Evolutionary conservation across 2,888 invertebrate species (phyloP), one percentile per base, ranked within the genome.

Genomic region (Oligia strigilis): DNA sequence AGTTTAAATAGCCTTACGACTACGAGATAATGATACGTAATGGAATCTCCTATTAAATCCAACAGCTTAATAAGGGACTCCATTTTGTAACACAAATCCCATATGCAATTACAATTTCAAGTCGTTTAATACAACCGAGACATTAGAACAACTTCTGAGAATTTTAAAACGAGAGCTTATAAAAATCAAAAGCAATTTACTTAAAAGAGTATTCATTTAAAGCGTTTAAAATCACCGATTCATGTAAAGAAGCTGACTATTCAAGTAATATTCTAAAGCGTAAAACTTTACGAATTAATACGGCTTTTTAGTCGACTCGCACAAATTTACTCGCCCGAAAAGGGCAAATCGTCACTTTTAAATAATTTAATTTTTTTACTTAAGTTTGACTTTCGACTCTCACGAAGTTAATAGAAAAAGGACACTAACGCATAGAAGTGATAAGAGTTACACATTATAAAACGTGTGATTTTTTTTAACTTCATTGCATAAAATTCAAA

Each of bases 281-380:
- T 66, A 52, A 81, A 85, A 82, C 69, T 81, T 83, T 77, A 77
- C 79, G 75, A 78, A 85, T 87, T 85, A 88, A 82, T 84, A 77
- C 36, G 70, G 11, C n/a, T n/a, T 58, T 23, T 58, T 58, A 23
- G 23, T n/a, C 23, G 11, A n/a, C 13, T 60, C n/a, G 58, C 58
- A 13, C 11, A 23, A 60, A 60, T 60, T 58, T n/a, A n/a, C 58
- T 60, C 11, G n/a, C 13, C n/a, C 11, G 55, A 55, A 19, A 19
- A 19, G 19, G 55, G 19, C 19, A 19, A 55, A 8, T 55, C 8
- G 55, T 55, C 19, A 55, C 2, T 8, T 19, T 19, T 55, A 55
- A 55, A 8, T 19, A 8, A 2, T 55, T 19, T 19, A 8, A 19
- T 19, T 55, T 55, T 29, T 49, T 49, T 2, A 46, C 11, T 46